Evolutionary conservation across 2,888 invertebrate genomes (phyloP), one percentile per base, ranked within the genome.

Genomic region (Cactoblastis cactorum): DNA sequence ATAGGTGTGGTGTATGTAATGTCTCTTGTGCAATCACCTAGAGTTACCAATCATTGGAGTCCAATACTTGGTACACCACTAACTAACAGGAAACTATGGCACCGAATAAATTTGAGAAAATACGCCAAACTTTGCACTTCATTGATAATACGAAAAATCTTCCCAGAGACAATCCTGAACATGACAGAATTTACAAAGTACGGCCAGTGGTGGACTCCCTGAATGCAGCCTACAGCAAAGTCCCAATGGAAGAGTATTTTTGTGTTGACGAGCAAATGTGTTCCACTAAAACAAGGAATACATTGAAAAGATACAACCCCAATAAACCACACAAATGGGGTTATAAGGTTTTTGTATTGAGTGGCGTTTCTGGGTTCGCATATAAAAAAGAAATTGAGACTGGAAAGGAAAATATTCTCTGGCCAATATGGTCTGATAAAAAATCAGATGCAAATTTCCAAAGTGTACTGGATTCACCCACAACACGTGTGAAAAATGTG

Each of bases 321-420:
- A 56, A 64, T 14, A 77, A 74, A 49, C 71, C 74, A 3, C 65
- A 71, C 49, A 76, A 75, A 61, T 69, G 65, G 65, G 71, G 71
- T 4, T 73, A 62, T 45, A 69, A 69, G 53, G 47, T 67, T 1
- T 68, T 55, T 52, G 69, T 74, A 4, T 52, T 73, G 24, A 56
- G 67, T 62, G 63, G 65, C 12, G 61, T 65, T 12, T 53, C 56
- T 39, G 68, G 70, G 2, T 69, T 56, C 51, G 64, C 62, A 4
- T 70, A 73, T 49, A 67, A 70, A 45, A 58, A 58, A 38, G 69
- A 76, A 56, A 52, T 60, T 33, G 62, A 69, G 57, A 63, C 63
- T 52, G 70, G 70, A n/a, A 18, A 28, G 6, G 60, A 67, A 58
- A 63, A 68, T 51, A 24, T 22, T 4, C 56, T 19, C 9, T 32